Percentiles rank a stretch among this genome's conserved stretches.
Evolutionary conservation across 1,140 invertebrate genomes (phyloP).

Genomic region (Drosophila kepulauana): DNA sequence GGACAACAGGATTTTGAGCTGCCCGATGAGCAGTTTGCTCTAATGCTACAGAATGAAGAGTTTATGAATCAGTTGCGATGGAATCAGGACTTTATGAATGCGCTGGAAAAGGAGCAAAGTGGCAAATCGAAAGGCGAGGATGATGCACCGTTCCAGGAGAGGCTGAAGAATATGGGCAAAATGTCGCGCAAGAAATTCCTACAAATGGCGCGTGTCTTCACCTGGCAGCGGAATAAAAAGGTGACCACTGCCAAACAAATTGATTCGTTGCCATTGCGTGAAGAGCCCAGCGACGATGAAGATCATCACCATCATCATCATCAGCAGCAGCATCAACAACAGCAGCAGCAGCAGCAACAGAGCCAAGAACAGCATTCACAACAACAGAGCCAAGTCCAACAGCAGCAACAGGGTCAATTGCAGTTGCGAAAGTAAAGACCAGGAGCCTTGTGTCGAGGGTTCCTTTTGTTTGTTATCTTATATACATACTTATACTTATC

Average conservation of each 20-base stretch:
- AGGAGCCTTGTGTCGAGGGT: constrained; percentile 2
- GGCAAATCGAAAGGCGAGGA: constrained; percentile 87
- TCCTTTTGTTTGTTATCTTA: constrained; percentile 67
- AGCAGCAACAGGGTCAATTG: constrained; percentile 55
- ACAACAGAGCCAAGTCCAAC: constrained; percentile 40
- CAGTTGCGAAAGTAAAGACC: constrained; percentile 66
- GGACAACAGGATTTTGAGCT: constrained; percentile 80
- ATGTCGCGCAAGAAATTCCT: constrained; percentile 93
- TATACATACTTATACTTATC: constrained; percentile 9
- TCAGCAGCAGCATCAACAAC: constrained; percentile 47
- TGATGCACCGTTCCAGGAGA: constrained; percentile 92
- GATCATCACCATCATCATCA: constrained; percentile 82
- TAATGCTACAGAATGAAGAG: constrained; percentile 96
- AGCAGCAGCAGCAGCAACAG: constrained; percentile 48
- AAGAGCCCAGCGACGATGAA: constrained; percentile 88
- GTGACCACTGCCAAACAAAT: constrained; percentile 87
- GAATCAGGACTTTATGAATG: constrained; percentile 95
- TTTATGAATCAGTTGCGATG: constrained; percentile 95
- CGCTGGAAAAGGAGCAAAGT: constrained; percentile 91
- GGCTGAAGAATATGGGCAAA: constrained; percentile 95
- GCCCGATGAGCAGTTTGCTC: constrained; percentile 93
- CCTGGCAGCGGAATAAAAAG: constrained; percentile 89
- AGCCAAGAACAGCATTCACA: constrained; percentile 33
- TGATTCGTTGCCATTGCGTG: constrained; percentile 86
- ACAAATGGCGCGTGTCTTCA: constrained; percentile 92